A percentile compares a stretch with the other conserved stretches of the same genome.
Conservation (phyloP, 2,797 vertebrate species). For the Pangasius mekongensis region DNA sequence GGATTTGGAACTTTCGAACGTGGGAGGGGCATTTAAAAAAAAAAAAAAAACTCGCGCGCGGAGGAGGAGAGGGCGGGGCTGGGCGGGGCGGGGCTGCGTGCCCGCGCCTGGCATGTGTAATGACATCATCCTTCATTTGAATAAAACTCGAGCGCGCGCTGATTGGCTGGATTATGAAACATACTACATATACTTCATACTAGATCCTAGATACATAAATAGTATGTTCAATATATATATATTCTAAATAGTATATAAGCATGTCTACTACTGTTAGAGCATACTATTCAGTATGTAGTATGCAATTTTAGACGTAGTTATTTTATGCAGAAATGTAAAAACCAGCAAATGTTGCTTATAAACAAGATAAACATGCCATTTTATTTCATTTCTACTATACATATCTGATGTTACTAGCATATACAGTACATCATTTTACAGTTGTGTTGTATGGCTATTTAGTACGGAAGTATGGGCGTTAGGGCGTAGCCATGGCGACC, state of each 20-base stretch:
- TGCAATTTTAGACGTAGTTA: too few relatives aligned
- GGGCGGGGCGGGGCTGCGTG: background rate
- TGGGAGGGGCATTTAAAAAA: constrained; percentile 65
- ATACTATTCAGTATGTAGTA: background rate
- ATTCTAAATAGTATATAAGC: too few relatives aligned
- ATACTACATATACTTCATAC: background rate
- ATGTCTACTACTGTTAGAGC: background rate
- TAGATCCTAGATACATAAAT: background rate
- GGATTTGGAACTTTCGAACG: constrained; percentile 36
- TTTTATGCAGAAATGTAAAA: too few relatives aligned
- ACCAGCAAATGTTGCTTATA: too few relatives aligned
- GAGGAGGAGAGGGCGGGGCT: background rate
- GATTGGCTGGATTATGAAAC: background rate
- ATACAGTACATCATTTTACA: background rate
- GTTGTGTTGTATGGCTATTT: background rate
- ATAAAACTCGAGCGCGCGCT: background rate
- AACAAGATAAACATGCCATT: too few relatives aligned
- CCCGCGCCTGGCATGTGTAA: background rate
- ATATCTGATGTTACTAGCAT: background rate
- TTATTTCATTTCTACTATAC: background rate
- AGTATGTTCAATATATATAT: too few relatives aligned
- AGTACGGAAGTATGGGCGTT: background rate
- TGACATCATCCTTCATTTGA: constrained; percentile 11
- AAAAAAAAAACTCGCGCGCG: background rate
- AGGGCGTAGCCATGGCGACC: constrained; percentile 7